Percentiles rank a stretch among this genome's conserved stretches.
Conservation (phyloP, 2,113 vertebrate genomes). For the Vombatus ursinus region DNA sequence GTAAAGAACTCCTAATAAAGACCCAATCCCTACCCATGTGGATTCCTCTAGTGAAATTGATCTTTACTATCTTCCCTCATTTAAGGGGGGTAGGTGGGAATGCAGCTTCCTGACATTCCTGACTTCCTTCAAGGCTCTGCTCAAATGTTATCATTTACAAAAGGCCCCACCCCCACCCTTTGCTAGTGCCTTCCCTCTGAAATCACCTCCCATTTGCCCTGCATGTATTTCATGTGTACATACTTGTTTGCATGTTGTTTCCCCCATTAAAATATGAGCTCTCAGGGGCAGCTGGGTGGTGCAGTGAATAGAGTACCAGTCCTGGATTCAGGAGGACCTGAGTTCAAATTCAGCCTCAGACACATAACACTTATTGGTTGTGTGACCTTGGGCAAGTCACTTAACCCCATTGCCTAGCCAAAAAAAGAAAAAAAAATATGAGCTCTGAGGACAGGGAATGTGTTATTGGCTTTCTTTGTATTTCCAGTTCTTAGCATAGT, state of each 20-base stretch:
- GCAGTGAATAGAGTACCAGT: no score
- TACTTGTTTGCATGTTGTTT: neutral
- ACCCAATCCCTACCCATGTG: neutral
- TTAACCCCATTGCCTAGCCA: no score
- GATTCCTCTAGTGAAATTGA: neutral
- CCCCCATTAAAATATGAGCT: neutral
- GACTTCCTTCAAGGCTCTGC: neutral
- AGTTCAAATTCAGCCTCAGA: no score
- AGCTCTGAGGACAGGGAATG: neutral
- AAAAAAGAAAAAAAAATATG: no score
- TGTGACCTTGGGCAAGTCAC: no score
- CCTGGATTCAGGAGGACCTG: no score
- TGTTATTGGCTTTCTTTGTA: neutral
- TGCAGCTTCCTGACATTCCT: neutral
- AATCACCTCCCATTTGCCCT: neutral
- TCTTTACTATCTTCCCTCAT: neutral
- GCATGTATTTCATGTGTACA: neutral
- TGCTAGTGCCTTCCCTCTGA: neutral
- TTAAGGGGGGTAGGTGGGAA: neutral
- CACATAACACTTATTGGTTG: no score
- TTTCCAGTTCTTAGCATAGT: neutral
- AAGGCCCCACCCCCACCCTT: neutral
- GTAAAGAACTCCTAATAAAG: neutral
- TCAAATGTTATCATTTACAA: neutral
- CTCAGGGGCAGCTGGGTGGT: no score